Conservation (phyloP, 2,797 vertebrate species). For the Clarias pachynema region DNA sequence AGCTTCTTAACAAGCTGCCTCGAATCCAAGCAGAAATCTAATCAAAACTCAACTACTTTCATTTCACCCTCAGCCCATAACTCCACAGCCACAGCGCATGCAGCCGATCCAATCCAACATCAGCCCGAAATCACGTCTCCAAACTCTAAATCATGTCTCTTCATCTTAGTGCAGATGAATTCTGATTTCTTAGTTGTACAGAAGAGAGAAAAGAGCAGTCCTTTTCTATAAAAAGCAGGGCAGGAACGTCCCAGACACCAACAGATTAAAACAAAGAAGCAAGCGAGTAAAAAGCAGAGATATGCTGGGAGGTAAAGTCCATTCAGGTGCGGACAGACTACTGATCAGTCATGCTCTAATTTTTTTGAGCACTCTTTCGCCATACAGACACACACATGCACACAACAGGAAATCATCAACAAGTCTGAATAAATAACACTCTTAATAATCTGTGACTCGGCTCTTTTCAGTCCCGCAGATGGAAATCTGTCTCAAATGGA, state of each 20-base stretch:
- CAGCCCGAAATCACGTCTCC: background rate
- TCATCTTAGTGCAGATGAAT: background rate
- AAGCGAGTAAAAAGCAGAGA: background rate
- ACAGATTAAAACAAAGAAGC: background rate
- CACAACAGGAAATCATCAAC: background rate
- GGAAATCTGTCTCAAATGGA: conserved; percentile 1
- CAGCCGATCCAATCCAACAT: background rate
- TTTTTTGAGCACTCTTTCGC: background rate
- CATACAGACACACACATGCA: background rate
- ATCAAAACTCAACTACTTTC: background rate
- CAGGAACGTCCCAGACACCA: background rate
- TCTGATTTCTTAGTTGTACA: background rate
- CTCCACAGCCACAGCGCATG: conserved; percentile 12
- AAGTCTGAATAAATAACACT: background rate
- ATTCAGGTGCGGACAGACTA: background rate
- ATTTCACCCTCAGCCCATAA: background rate
- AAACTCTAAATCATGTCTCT: background rate
- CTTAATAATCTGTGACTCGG: background rate
- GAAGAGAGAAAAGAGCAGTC: background rate
- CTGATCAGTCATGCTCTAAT: background rate
- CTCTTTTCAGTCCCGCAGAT: conserved; percentile 9
- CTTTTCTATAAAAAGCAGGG: background rate
- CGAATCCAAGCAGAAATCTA: background rate
- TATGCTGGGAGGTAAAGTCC: background rate
- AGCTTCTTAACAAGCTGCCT: background rate